phyloP scores from a whole-genome alignment of 2,797 vertebrate species.

The Acipenser transmontanus region DNA sequence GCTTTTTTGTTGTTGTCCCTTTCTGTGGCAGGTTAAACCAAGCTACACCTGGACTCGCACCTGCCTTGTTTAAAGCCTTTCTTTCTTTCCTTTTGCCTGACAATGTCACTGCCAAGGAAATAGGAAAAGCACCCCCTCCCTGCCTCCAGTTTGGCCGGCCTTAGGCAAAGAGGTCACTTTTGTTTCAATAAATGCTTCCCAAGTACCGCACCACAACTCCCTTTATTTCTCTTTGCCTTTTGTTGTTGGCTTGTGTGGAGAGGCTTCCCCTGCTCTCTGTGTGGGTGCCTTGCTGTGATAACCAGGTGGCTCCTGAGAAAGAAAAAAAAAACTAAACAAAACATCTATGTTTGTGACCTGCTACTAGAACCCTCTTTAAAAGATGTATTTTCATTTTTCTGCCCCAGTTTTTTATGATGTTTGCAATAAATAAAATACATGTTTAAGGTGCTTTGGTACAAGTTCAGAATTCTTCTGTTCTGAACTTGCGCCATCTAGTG shows the following conservation, averaged over 20 bases:
- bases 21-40: slow-evolving; percentile 13
- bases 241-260: neutral
- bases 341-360: no score
- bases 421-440: no score
- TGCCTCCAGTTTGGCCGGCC: neutral
- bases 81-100: neutral
- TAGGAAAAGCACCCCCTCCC: slow-evolving; percentile 3
- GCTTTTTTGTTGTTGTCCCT: slow-evolving; percentile 7
- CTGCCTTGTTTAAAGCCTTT: slow-evolving; percentile 11
- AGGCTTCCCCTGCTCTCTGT: neutral
- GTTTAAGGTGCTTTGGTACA: no score
- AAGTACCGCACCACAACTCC: slow-evolving; percentile 1
- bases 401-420: no score
- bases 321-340: neutral
- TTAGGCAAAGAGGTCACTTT: neutral
- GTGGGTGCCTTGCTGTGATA: neutral
- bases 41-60: slow-evolving; percentile 20
- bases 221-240: slow-evolving; percentile 7
- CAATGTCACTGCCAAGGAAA: slow-evolving; percentile 2
- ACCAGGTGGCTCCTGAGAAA: neutral
- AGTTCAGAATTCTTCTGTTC: no score
- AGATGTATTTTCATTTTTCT: no score
- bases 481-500: no score
- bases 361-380: no score
- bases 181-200: slow-evolving; percentile 1